Conservation (phyloP, 2,113 vertebrate species). For the Struthio camelus region DNA sequence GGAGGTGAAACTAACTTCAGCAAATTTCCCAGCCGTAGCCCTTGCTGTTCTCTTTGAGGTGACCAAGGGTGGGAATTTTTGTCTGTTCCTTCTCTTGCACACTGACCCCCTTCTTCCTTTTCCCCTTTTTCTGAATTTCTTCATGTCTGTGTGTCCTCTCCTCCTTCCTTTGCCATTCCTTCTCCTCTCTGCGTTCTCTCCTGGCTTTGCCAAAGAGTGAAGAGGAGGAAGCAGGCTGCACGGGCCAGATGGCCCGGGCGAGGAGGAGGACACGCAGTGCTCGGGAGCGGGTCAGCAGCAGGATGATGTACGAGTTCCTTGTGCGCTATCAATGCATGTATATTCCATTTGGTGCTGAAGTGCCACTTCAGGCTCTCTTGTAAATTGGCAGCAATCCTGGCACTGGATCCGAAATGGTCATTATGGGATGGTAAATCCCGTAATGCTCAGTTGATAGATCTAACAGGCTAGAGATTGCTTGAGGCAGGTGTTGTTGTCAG, state of each 20-base stretch:
- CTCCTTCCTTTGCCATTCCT: accelerated
- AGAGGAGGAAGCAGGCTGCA: background rate
- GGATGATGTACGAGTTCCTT: background rate
- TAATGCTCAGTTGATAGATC: slow-evolving; percentile 22
- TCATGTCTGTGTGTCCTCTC: background rate
- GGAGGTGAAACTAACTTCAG: background rate
- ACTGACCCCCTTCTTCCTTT: background rate
- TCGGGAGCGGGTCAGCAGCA: background rate
- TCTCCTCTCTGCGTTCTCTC: accelerated
- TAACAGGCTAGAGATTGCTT: slow-evolving; percentile 62
- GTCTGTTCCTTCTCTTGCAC: accelerated
- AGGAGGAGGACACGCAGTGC: no score
- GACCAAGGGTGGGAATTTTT: accelerated
- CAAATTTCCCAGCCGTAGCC: accelerated
- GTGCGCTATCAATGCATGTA: slow-evolving; percentile 39
- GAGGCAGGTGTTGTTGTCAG: slow-evolving; percentile 71
- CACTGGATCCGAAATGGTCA: slow-evolving; percentile 47
- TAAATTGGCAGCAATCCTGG: slow-evolving; percentile 60
- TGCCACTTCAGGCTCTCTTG: slow-evolving; percentile 36
- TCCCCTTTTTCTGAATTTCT: background rate
- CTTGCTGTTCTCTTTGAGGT: background rate
- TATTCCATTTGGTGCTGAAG: slow-evolving; percentile 32
- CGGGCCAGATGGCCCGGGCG: background rate
- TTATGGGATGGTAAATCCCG: slow-evolving; percentile 59
- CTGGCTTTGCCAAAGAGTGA: background rate